Conservation (phyloP, 35 echinoderm and acorn worm genomes). For the Apostichopus californicus region DNA sequence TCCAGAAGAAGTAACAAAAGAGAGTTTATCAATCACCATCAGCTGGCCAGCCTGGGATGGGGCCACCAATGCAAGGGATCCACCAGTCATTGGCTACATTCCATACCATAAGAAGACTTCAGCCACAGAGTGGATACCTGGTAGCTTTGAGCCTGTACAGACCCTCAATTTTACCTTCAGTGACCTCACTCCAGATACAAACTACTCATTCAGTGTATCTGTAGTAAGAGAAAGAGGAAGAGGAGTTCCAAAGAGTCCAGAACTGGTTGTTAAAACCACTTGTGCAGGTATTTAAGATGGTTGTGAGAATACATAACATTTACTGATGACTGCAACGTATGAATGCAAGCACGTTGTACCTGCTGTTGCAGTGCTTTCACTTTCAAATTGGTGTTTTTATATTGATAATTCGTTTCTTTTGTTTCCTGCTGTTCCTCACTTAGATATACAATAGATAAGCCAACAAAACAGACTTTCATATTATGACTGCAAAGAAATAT, state of each 20-base stretch:
- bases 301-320: no score
- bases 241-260: neutral
- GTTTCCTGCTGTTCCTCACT: no score
- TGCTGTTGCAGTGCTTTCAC: no score
- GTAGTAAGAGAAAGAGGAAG: neutral
- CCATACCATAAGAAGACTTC: neutral
- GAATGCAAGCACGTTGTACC: no score
- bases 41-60: neutral
- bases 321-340: no score
- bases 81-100: neutral
- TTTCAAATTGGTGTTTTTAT: no score
- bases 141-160: neutral
- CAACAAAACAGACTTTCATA: no score
- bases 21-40: neutral
- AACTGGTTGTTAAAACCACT: neutral
- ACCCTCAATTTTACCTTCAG: neutral
- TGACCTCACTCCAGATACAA: neutral
- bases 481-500: no score
- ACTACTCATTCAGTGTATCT: neutral
- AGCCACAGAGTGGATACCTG: neutral
- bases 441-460: no score
- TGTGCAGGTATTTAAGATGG: neutral
- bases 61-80: neutral
- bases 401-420: no score
- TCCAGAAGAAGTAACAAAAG: neutral